These are phyloP conservation scores for Drosophila oshimai DNA, from an alignment of 1,140 invertebrate species.

Conservation along the genomic window DNA sequence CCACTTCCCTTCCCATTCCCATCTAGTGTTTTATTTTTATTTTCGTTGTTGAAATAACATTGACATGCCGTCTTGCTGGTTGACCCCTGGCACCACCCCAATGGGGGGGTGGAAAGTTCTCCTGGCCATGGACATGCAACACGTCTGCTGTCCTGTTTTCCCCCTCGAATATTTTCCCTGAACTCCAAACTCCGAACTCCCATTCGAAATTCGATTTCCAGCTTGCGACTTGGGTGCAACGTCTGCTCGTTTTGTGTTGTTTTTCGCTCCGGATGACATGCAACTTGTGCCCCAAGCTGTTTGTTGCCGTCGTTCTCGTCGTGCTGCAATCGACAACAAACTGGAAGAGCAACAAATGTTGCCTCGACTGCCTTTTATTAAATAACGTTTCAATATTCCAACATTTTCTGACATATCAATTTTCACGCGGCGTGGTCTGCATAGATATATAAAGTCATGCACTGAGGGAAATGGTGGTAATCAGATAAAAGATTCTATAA, in stretches of 20 bases:
- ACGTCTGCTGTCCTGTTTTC: slow-evolving; percentile 28
- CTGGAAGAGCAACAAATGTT: slow-evolving; percentile 47
- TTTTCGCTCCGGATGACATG: slow-evolving; percentile 60
- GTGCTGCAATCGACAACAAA: slow-evolving; percentile 57
- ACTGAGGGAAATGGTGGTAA: background rate
- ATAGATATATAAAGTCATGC: slow-evolving; percentile 27
- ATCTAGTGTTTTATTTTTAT: slow-evolving; percentile 53
- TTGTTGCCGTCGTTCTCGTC: slow-evolving; percentile 53
- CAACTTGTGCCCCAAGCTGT: slow-evolving; percentile 67
- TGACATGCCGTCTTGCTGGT: slow-evolving; percentile 73
- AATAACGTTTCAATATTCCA: slow-evolving; percentile 80
- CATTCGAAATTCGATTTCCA: slow-evolving; percentile 74
- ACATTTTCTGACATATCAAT: slow-evolving; percentile 79
- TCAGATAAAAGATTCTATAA: background rate
- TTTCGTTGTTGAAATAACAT: slow-evolving; percentile 75
- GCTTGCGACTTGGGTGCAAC: slow-evolving; percentile 65
- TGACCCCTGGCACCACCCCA: slow-evolving; percentile 22
- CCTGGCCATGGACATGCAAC: slow-evolving; percentile 52
- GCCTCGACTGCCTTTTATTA: slow-evolving; percentile 57
- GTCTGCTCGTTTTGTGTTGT: slow-evolving; percentile 46
- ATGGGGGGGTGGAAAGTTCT: slow-evolving; percentile 1
- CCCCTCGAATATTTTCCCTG: slow-evolving; percentile 4
- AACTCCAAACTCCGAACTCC: slow-evolving; percentile 39
- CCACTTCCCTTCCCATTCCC: background rate
- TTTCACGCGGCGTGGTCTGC: slow-evolving; percentile 51